Conservation (phyloP, 2,888 invertebrate species). For the Drosophila mettleri region DNA sequence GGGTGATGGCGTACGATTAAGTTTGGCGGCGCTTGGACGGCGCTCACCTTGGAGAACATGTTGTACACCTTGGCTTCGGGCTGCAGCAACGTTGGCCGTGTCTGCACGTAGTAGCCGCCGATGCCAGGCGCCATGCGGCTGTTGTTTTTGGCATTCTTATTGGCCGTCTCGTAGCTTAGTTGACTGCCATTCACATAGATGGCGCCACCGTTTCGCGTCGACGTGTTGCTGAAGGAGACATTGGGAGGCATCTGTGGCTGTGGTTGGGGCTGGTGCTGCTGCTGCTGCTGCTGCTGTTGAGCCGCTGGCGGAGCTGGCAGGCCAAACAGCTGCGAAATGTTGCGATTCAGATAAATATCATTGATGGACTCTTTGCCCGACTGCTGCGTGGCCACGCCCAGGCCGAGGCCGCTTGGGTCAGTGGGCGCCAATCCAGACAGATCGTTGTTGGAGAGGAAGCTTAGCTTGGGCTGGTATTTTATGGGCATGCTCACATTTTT, state of each 20-base stretch:
- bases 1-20: constrained; percentile 71
- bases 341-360: constrained; percentile 83
- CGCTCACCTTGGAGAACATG: constrained; percentile 81
- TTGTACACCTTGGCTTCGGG: constrained; percentile 82
- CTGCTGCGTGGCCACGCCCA: constrained; percentile 51
- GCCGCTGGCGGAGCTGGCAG: constrained; percentile 42
- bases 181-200: constrained; percentile 73
- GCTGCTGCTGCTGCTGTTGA: constrained; percentile 32
- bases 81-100: constrained; percentile 62
- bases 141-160: constrained; percentile 82
- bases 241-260: constrained; percentile 74
- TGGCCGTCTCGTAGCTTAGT: constrained; percentile 77
- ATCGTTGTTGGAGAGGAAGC: constrained; percentile 79
- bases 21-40: constrained; percentile 67
- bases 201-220: constrained; percentile 61
- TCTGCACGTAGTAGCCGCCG: constrained; percentile 79
- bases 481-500: constrained; percentile 62
- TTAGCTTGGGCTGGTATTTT: constrained; percentile 75
- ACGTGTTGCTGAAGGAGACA: constrained; percentile 75
- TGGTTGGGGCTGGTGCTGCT: constrained; percentile 33
- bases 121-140: constrained; percentile 42
- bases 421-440: constrained; percentile 39
- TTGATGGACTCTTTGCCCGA: constrained; percentile 80
- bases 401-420: constrained; percentile 37
- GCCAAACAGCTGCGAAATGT: constrained; percentile 82